These are phyloP conservation scores for Podarcis lilfordi DNA, from an alignment of 2,797 vertebrate genomes.

Conservation along the genomic window DNA sequence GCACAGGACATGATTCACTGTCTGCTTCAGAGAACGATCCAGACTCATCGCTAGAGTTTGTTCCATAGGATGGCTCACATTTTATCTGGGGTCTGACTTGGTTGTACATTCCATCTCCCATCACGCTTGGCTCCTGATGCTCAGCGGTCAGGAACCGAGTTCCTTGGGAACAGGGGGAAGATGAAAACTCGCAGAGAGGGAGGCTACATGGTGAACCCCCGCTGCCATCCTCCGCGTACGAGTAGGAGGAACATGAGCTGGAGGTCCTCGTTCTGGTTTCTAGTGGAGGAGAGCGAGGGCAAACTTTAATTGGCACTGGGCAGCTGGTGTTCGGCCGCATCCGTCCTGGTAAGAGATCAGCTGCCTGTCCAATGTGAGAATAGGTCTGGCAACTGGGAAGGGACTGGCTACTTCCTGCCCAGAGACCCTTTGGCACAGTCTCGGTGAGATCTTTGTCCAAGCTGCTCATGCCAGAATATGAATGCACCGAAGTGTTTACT, in stretches of 20 bases:
- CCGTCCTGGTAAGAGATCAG: conserved; percentile 89
- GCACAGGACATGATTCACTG: conserved; percentile 96
- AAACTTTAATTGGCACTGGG: conserved; percentile 99
- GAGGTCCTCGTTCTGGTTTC: conserved; percentile 97
- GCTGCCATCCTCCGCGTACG: conserved; percentile 95
- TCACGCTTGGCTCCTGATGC: conserved; percentile 88
- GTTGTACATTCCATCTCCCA: conserved; percentile 88
- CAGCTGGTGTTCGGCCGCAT: conserved; percentile 97
- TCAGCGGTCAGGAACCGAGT: conserved; percentile 90
- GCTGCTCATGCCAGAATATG: conserved; percentile 90
- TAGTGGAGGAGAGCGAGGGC: conserved; percentile 93
- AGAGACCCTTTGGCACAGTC: conserved; percentile 92
- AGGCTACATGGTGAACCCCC: conserved; percentile 97
- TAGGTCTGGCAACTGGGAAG: conserved; percentile 93
- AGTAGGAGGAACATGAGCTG: conserved; percentile 98
- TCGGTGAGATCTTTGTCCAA: conserved; percentile 95
- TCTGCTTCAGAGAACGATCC: conserved; percentile 99
- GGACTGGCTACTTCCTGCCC: conserved; percentile 91
- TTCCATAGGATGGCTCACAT: conserved; percentile 98
- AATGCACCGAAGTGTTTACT: conserved; percentile 91
- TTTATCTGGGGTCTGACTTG: conserved; percentile 95
- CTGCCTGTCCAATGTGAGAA: conserved; percentile 83
- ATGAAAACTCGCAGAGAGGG: conserved; percentile 97
- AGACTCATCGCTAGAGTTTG: conserved; percentile 98
- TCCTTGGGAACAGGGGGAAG: conserved; percentile 95